Evolutionary conservation across 2,797 vertebrate genomes (phyloP).

Genomic region (Pseudomugil tenellus): DNA sequence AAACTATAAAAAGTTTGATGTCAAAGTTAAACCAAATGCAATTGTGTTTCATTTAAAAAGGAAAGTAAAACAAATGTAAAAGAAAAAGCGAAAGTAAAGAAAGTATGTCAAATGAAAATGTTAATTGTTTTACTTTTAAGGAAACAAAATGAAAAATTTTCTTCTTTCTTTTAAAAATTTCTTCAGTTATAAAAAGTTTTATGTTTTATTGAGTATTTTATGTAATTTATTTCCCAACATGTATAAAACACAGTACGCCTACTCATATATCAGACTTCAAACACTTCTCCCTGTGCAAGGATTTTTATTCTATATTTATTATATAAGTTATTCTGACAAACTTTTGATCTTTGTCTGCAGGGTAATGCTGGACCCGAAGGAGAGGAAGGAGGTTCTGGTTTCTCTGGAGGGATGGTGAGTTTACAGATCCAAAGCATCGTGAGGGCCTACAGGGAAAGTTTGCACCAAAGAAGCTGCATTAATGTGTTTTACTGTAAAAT

Average conservation of each 20-base stretch:
- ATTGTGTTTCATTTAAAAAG: background rate
- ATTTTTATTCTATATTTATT: too few relatives aligned
- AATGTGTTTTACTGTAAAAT: background rate
- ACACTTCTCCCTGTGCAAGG: too few relatives aligned
- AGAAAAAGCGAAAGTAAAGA: slow-evolving; percentile 25
- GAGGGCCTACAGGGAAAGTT: background rate
- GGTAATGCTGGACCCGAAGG: slow-evolving; percentile 75
- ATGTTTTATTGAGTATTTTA: too few relatives aligned
- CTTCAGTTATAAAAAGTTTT: background rate
- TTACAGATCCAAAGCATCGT: background rate
- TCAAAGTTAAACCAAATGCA: slow-evolving; percentile 11
- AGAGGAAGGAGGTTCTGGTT: slow-evolving; percentile 83
- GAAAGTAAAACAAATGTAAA: background rate
- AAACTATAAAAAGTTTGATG: background rate
- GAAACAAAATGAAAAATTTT: too few relatives aligned
- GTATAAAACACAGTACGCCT: background rate
- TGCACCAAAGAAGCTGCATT: background rate
- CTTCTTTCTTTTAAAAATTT: too few relatives aligned
- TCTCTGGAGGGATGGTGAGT: slow-evolving; percentile 77
- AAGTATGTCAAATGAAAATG: background rate
- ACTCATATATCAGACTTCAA: too few relatives aligned
- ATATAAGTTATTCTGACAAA: too few relatives aligned
- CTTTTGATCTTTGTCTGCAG: slow-evolving; percentile 57
- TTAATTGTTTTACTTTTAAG: background rate
- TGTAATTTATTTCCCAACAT: background rate